phyloP scores from a whole-genome alignment of 2,113 vertebrate species.

The Limnothrissa miodon region DNA sequence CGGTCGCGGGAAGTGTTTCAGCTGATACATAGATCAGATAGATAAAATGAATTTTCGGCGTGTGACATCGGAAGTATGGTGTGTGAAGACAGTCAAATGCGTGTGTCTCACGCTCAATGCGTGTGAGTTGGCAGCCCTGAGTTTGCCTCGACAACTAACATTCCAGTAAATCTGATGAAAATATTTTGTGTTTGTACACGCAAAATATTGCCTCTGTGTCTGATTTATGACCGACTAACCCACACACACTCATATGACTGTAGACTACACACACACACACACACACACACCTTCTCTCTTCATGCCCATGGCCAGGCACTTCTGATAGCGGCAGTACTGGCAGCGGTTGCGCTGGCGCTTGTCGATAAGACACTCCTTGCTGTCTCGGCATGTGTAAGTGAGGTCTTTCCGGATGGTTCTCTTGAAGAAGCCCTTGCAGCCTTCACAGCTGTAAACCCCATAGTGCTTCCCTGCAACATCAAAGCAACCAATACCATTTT shows the following conservation, averaged over 20 bases:
- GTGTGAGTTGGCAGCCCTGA: no score
- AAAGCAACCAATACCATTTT: no score
- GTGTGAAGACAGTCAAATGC: no score
- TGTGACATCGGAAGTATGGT: no score
- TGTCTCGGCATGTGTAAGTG: slow-evolving; percentile 95
- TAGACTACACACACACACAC: no score
- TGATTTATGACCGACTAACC: slow-evolving; percentile 3
- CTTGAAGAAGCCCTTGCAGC: slow-evolving; percentile 99
- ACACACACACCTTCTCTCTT: slow-evolving; percentile 98
- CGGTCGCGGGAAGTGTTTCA: no score
- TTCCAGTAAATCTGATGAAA: no score
- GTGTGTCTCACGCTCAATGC: no score
- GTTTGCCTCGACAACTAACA: no score
- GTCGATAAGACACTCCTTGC: slow-evolving; percentile 94
- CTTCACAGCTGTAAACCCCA: slow-evolving; percentile 98
- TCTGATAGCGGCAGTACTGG: slow-evolving; percentile 99
- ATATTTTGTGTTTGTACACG: neutral
- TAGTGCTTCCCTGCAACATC: slow-evolving; percentile 94
- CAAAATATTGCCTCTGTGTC: slow-evolving; percentile 16
- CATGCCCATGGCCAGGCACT: slow-evolving; percentile 99
- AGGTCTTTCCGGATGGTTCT: slow-evolving; percentile 95
- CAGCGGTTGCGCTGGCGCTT: slow-evolving; percentile 99
- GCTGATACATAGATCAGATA: no score
- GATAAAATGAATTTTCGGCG: no score
- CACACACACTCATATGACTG: slow-evolving; percentile 1